Evolutionary conservation across 2,797 vertebrate genomes (phyloP), one percentile per base, ranked within the genome.

Genomic region (Smutsia gigantea): DNA sequence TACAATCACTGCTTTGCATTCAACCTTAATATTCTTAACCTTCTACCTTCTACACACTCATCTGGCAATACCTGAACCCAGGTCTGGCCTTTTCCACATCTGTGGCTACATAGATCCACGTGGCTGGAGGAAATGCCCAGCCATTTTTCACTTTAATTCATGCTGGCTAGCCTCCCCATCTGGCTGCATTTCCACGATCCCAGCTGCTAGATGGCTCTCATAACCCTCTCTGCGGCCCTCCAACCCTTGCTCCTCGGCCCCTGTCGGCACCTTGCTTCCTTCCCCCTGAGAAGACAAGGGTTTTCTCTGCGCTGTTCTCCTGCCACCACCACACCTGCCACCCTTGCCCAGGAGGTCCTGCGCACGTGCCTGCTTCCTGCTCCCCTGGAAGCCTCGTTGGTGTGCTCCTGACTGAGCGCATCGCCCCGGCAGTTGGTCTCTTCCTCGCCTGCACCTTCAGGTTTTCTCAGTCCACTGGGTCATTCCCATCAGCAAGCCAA

Each of bases 341-440:
- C 1, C 17, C 31, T 51, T 53, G 46, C 27, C 51, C 46, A 2
- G 66, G 29, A 31, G 66, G 59, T 11, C 21, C 39, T 5, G 1
- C 0, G 1, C 7, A 17, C 12, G 14, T 12, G 27, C 37, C 19
- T 34, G 71, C 37, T 37, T 29, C 37, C 42, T 0, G 25, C 15
- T 4, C 27, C 53, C 39, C 1, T 0, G 1, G 17, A 31, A 42
- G 37, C 51, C 37, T 23, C 2, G 0, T 0, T 61, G 0, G 0
- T 2, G 8, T 39, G 39, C 39, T 5, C 39, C 39, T 39, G 39
- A 39, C 51, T 10, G 13, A 68, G 42, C 63, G 17, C 3, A 2
- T 21, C 29, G 1, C 15, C n/a, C 29, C 1, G 7, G 12, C 29
- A 5, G 14, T 4, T 2, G 10, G 2, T 25, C 5, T n/a, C 34